These are phyloP conservation scores for Arbacia lixula DNA, from an alignment of 53 echinoderm and acorn worm genomes.

Conservation along the genomic window DNA sequence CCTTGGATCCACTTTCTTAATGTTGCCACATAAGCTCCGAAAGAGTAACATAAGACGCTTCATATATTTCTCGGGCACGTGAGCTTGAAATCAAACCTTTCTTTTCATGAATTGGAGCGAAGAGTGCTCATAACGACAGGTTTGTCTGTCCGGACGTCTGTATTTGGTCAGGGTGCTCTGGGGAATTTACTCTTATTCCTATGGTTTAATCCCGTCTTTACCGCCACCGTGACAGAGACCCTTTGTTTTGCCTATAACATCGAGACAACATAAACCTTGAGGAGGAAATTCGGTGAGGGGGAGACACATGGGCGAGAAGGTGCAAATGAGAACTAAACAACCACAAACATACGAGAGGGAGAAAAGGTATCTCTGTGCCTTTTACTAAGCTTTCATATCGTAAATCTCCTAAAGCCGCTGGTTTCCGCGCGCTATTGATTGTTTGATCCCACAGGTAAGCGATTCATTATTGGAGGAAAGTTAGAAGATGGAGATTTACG, in stretches of 20 bases:
- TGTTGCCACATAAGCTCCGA: no score
- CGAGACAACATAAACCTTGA: conserved; percentile 31
- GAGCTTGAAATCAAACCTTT: no score
- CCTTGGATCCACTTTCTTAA: no score
- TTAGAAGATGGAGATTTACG: no score
- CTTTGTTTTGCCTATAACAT: conserved; percentile 26
- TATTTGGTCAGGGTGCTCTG: conserved; percentile 22
- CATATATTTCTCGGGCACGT: no score
- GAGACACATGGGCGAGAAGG: background rate
- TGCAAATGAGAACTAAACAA: background rate
- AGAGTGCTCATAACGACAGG: conserved; percentile 25
- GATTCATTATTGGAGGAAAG: background rate
- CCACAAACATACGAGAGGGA: background rate
- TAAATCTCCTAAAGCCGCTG: conserved; percentile 40
- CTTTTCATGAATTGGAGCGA: conserved; percentile 13
- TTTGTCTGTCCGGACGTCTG: conserved; percentile 39
- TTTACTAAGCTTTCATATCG: conserved; percentile 27
- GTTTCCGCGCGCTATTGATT: conserved; percentile 41
- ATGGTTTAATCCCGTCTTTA: no score
- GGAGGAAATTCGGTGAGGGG: background rate
- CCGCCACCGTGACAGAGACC: conserved; percentile 30
- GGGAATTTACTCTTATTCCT: background rate
- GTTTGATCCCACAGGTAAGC: conserved; percentile 43
- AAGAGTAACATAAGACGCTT: no score
- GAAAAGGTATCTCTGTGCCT: no score